phyloP scores from a whole-genome alignment of 2,797 vertebrate genomes.

The Siniperca undulata region DNA sequence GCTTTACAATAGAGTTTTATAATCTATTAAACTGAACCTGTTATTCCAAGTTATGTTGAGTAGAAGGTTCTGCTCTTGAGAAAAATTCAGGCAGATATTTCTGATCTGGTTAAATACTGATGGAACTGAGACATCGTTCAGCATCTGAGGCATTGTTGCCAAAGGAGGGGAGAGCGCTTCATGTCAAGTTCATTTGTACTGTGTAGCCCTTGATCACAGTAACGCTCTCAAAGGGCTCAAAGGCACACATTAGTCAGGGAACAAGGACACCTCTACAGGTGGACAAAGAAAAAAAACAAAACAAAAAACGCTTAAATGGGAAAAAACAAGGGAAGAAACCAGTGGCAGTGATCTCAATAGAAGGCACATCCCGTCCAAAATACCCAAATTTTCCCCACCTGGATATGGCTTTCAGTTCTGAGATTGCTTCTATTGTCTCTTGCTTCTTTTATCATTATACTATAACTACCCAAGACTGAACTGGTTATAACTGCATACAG shows the following conservation, averaged over 20 bases:
- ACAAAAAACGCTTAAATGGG: background rate
- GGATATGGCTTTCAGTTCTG: constrained; percentile 14
- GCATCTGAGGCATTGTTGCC: constrained; percentile 23
- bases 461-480: constrained; percentile 45
- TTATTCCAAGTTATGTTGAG: constrained; percentile 55
- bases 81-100: constrained; percentile 4
- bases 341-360: background rate
- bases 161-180: constrained; percentile 13
- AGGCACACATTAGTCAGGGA: constrained; percentile 8
- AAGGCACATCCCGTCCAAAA: background rate
- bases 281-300: background rate
- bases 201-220: constrained; percentile 26
- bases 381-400: background rate
- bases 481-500: constrained; percentile 15
- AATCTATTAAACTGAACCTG: constrained; percentile 62
- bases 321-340: background rate
- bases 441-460: constrained; percentile 26
- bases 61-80: constrained; percentile 31
- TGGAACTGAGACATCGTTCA: constrained; percentile 22
- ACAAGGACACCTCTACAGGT: constrained; percentile 5
- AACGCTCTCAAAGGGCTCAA: constrained; percentile 31
- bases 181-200: constrained; percentile 32
- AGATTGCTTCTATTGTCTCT: constrained; percentile 25
- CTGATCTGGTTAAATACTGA: constrained; percentile 22
- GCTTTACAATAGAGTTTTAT: constrained; percentile 59